These are phyloP conservation scores for Myrmecophaga tridactyla DNA, from an alignment of 2,113 vertebrate species.

Conservation along the genomic window DNA sequence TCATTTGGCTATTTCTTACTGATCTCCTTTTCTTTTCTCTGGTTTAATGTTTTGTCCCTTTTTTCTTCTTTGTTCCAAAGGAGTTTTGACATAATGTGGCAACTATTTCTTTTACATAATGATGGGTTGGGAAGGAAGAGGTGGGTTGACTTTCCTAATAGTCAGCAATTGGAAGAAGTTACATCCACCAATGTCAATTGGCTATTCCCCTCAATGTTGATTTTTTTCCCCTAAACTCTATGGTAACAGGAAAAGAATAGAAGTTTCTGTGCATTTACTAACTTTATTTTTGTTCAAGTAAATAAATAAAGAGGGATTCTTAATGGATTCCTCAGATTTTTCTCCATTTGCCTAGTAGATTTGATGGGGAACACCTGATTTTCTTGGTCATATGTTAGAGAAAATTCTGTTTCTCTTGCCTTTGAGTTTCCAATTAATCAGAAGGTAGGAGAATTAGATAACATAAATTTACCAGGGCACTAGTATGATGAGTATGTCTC, in stretches of 20 bases:
- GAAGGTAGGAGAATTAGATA: background rate
- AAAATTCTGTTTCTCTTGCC: background rate
- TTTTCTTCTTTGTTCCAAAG: constrained; percentile 35
- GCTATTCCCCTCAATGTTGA: constrained; percentile 3
- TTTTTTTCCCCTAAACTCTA: constrained; percentile 31
- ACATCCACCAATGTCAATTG: constrained; percentile 53
- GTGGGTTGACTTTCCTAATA: constrained; percentile 63
- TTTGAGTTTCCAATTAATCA: background rate
- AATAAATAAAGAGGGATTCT: constrained; percentile 30
- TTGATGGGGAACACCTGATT: constrained; percentile 11
- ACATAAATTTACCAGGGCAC: background rate
- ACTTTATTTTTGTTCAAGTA: background rate
- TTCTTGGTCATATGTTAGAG: background rate
- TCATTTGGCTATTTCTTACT: background rate
- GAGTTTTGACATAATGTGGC: constrained; percentile 61
- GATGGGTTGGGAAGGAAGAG: constrained; percentile 64
- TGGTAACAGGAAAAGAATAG: background rate
- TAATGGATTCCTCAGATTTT: constrained; percentile 42
- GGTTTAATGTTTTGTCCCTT: constrained; percentile 45
- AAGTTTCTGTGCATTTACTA: background rate
- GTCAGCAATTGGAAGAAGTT: constrained; percentile 61
- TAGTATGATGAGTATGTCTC: background rate
- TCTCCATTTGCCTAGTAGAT: background rate
- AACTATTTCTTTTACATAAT: constrained; percentile 74
- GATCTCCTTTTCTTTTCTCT: constrained; percentile 46